Base-by-base conservation (phyloP, 2,888 invertebrate species). In the Heterodera filipjevi region DNA sequence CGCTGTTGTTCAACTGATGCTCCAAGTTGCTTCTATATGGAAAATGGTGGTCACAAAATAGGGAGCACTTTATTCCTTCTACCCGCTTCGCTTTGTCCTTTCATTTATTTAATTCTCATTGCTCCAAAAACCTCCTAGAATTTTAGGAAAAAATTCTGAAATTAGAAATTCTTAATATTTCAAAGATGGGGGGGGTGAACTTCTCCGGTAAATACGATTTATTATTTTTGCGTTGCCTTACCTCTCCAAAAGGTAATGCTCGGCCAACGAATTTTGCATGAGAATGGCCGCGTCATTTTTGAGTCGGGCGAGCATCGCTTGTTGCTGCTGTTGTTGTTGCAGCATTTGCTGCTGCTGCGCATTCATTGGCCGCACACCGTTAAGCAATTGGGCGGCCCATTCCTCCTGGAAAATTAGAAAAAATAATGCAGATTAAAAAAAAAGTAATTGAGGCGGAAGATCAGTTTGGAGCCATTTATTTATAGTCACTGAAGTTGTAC, bases 371-470 rank as follows among this genome's bases (percentile, higher is more conserved):
- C 71, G 76, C 6, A 66, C 77, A 14, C 68, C 66, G 44, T 73
- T 79, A 2, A 79, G 39, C 59, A 79, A n/a, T 73, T 79, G 80
- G 39, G 75, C 66, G 10, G 80, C 80, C 78, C 78, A 79, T 39
- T 79, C 80, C 2, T 79, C 80, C 73, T 79, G 75, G 30, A 66
- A 70, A 39, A 76, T 39, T 30, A 22, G 1, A 46, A 22, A 64
- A 12, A 77, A 19, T 30, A 2, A 66, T 16, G 30, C 30, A 76
- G 49, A 71, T 30, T 70, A 0, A 27, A 68, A 76, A 59, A 30
- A 59, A n/a, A n/a, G n/a, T n/a, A n/a, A n/a, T n/a, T n/a, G n/a
- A n/a, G n/a, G n/a, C n/a, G n/a, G n/a, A n/a, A n/a, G n/a, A n/a
- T n/a, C n/a, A n/a, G n/a, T n/a, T n/a, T n/a, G n/a, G n/a, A n/a